Base-by-base conservation (phyloP, 2,888 invertebrate species). In the Acanthopleura granulata region DNA sequence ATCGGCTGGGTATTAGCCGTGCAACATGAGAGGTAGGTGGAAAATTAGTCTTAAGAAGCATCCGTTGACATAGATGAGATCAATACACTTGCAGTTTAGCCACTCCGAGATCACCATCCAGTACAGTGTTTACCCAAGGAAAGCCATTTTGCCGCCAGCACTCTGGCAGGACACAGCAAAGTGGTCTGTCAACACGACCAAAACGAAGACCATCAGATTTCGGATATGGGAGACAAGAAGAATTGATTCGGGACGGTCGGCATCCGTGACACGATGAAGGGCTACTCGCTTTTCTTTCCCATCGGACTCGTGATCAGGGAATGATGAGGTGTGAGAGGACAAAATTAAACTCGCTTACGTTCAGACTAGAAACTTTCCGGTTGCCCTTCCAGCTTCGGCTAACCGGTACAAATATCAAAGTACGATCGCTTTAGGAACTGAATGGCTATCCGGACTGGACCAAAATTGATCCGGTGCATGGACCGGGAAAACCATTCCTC, bases 251-350 rank as follows among this genome's bases (percentile, higher is more conserved):
- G 66, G 29, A 15, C 66, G 22, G 66, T 16, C 18, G 22, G 66
- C 15, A 27, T 27, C 16, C 66, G 66, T 66, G 66, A 66, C 66
- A 27, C 66, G 4, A 66, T 27, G 22, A 66, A 66, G 66, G 29
- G 27, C 25, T 25, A 27, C 15, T 66, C 66, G 16, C 22, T 66
- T 66, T 66, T 66, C 66, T 66, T 66, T 66, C 29, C 66, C 66
- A 16, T 66, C 6, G 15, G 27, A 27, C 22, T 66, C 66, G 66
- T 66, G 66, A 66, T 66, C 66, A 27, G 22, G 25, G 25, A 22
- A 66, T 66, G 66, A 66, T 66, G 66, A 66, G 66, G 66, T 66
- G 66, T 66, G 66, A 66, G 66, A 66, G 29, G 29, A 66, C 66
- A 66, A 66, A 66, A 66, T 66, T 66, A 66, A 66, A 66, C 66